phyloP scores from a whole-genome alignment of 2,888 invertebrate genomes.

The Rhagonycha lutea region DNA sequence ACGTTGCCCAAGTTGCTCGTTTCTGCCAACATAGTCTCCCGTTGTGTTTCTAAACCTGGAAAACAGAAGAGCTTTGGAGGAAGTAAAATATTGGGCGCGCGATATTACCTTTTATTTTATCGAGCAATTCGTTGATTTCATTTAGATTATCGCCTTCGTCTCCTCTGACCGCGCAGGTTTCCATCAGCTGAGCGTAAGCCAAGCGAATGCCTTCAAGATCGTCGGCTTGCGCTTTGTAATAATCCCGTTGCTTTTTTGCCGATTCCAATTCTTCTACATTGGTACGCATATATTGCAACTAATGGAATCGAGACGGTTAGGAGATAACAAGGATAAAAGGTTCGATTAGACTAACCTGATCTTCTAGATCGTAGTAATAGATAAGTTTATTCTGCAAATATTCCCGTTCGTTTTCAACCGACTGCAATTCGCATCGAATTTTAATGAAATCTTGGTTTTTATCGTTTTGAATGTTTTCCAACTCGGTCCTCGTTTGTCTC shows the following conservation, averaged over 20 bases:
- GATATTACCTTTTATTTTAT: constrained; percentile 3
- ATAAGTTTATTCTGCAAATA: constrained; percentile 1
- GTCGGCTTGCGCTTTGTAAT: constrained; percentile 16
- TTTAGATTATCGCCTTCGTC: not conserved
- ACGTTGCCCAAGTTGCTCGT: not conserved
- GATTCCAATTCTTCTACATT: constrained; percentile 5
- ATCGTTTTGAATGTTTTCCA: not conserved
- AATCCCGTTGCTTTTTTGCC: constrained; percentile 25
- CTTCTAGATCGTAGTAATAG: constrained; percentile 5
- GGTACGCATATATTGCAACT: constrained; percentile 6
- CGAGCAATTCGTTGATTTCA: not conserved
- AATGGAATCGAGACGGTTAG: not conserved
- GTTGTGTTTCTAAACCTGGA: constrained; percentile 6
- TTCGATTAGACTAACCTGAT: constrained; percentile 8
- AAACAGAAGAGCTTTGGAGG: not conserved
- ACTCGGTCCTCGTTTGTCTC: not conserved
- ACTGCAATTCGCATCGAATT: not conserved
- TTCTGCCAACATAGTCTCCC: not conserved
- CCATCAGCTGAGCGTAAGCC: constrained; percentile 15
- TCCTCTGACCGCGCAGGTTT: not conserved
- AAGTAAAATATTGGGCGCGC: not conserved
- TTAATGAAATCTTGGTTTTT: not conserved
- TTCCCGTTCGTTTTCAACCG: constrained; percentile 4
- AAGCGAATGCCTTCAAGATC: constrained; percentile 16
- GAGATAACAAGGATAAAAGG: not conserved